Conservation (phyloP, 1,140 invertebrate genomes). For the Heliconius congener region DNA sequence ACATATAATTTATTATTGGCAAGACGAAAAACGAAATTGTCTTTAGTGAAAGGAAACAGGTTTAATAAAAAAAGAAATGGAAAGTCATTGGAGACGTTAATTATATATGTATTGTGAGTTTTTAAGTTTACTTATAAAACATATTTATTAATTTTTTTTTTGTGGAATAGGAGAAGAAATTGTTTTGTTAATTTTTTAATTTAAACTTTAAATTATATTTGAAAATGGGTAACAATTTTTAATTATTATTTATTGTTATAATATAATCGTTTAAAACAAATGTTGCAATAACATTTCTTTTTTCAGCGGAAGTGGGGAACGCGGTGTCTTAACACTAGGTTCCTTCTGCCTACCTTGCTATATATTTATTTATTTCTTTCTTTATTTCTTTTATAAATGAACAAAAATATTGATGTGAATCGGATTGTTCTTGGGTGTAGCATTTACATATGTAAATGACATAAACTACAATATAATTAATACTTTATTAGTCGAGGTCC, state of each 20-base stretch:
- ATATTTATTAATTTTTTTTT: background rate
- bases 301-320: no score
- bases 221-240: no score
- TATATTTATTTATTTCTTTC: no score
- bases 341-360: no score
- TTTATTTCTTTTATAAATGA: no score
- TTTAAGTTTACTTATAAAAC: background rate
- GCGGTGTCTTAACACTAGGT: no score
- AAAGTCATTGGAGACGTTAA: slow-evolving; percentile 14
- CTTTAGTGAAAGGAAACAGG: slow-evolving; percentile 32
- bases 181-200: background rate
- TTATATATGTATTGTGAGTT: background rate
- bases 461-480: background rate
- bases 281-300: no score
- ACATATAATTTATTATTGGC: background rate
- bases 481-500: background rate
- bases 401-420: no score
- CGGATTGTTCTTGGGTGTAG: no score
- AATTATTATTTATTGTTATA: no score
- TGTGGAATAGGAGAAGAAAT: background rate
- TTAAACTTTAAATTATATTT: no score
- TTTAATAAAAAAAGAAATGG: slow-evolving; percentile 22
- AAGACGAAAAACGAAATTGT: slow-evolving; percentile 20
- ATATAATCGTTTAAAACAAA: no score
- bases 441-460: background rate